These are phyloP conservation scores for Stenodema calcarata DNA, from an alignment of 2,888 invertebrate genomes.

Conservation along the genomic window DNA sequence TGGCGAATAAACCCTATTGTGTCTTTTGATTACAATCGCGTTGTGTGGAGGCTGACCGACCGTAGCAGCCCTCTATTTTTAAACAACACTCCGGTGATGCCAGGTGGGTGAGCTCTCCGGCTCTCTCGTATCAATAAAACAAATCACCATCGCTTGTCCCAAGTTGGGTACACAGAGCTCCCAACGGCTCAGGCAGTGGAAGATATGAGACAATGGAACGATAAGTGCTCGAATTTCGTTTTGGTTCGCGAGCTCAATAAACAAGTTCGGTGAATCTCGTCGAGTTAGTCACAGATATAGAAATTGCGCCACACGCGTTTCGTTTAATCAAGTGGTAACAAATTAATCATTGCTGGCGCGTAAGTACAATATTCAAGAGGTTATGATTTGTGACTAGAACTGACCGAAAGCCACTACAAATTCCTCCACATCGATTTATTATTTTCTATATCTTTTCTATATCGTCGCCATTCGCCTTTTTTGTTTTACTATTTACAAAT, in stretches of 20 bases:
- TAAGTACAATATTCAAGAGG: too few species aligned
- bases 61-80: not conserved
- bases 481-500: too few species aligned
- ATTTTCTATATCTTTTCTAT: too few species aligned
- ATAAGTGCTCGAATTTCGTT: not conserved
- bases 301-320: not conserved
- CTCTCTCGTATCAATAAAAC: conserved; percentile 22
- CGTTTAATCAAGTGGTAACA: not conserved
- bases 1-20: conserved; percentile 4
- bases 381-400: too few species aligned
- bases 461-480: too few species aligned
- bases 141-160: conserved; percentile 14
- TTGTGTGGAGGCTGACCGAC: not conserved
- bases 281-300: not conserved
- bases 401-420: too few species aligned
- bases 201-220: not conserved
- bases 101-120: not conserved
- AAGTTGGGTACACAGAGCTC: not conserved
- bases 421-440: too few species aligned
- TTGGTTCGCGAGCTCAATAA: not conserved
- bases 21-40: conserved; percentile 32
- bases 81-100: not conserved
- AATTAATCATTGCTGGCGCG: not conserved
- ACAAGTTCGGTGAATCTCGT: not conserved
- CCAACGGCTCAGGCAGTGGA: not conserved